Base-by-base conservation (phyloP, 2,888 invertebrate genomes). In the Strigamia transsilvanica region DNA sequence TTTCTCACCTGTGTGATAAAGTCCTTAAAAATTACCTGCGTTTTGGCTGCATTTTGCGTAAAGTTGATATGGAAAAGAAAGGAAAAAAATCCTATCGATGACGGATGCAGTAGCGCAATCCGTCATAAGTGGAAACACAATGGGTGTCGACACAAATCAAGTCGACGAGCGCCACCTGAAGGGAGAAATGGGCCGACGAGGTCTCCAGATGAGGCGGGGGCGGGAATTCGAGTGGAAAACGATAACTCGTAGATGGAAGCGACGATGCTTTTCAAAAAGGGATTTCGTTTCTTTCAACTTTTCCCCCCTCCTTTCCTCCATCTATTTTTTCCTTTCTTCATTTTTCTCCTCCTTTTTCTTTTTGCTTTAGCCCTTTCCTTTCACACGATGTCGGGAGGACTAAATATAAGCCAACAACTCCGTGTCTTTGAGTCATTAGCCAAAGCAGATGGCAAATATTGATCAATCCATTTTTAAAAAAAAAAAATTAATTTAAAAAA, bases 221-320 rank as follows among this genome's bases (percentile, higher is more conserved):
- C 73, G 73, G 73, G 73, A 73, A 73, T 73, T 73, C 32, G 73
- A 73, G 73, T 73, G 73, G 73, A 73, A 73, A 73, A 73, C 73
- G 73, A 73, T 73, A 73, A 73, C 73, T 73, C 73, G 27, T 73
- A 27, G 73, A 32, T 73, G 73, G 32, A 73, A 73, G 73, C 73
- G 32, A 73, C 73, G 73, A 73, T 27, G 73, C 56, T 73, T 73
- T 73, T 73, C 73, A 73, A 73, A 73, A 73, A 32, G 73, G 73
- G 32, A 32, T 73, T 73, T 73, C 73, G 27, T 73, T 73, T 73
- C 73, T 32, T 73, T 73, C 56, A 56, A 56, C 56, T 73, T 73
- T 73, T 73, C 27, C 56, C 18, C 21, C 21, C n/a, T 18, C 56
- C n/a, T 18, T 18, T 46, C 15, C 12, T 46, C 5, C 46, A 27